These are phyloP conservation scores for Phallusia fumigata DNA, from an alignment of 23 tunicate species.

Conservation along the genomic window DNA sequence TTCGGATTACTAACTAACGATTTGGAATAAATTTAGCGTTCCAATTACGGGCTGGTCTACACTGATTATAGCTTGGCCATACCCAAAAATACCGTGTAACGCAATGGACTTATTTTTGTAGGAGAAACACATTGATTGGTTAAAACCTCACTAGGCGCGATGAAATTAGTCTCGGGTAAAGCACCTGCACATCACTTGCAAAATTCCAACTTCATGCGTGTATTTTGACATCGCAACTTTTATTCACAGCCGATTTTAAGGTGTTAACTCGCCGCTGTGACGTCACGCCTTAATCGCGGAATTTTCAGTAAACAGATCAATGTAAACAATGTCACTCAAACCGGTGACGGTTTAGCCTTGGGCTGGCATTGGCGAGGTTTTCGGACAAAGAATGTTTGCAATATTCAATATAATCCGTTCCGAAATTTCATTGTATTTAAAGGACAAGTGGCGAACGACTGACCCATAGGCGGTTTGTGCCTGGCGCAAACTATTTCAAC, in stretches of 20 bases:
- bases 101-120: background rate
- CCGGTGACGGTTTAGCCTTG: background rate
- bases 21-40: conserved; percentile 4
- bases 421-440: background rate
- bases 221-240: background rate
- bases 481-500: conserved; percentile 1
- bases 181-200: too few species aligned
- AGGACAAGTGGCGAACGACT: background rate
- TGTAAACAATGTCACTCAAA: conserved; percentile 7
- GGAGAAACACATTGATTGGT: background rate
- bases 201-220: too few species aligned
- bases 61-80: background rate
- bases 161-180: too few species aligned
- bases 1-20: background rate
- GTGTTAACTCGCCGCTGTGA: background rate
- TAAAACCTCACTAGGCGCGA: background rate
- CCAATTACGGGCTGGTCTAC: background rate
- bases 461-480: background rate
- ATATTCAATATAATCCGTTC: background rate
- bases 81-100: background rate
- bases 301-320: conserved; percentile 2
- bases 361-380: background rate
- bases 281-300: background rate
- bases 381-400: conserved; percentile 4
- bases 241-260: background rate